Conservation (phyloP, 1,140 invertebrate species). For the Drosophila chauvacae region DNA sequence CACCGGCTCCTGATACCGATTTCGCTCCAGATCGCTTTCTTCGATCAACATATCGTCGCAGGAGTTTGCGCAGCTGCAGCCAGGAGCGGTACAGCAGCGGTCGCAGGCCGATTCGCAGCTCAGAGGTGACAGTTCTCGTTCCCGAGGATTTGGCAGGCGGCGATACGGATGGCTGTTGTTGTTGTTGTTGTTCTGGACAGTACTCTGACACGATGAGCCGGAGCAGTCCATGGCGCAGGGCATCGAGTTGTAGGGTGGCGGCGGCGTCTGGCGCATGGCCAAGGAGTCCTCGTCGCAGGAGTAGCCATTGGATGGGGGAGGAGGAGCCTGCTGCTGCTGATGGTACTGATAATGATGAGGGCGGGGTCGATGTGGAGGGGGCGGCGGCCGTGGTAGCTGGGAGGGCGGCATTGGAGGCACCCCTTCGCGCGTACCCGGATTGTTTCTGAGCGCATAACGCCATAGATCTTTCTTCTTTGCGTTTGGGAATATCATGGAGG, state of each 20-base stretch:
- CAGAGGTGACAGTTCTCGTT: slow-evolving; percentile 9
- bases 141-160: slow-evolving; percentile 42
- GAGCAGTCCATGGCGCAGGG: slow-evolving; percentile 67
- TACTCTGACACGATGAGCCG: slow-evolving; percentile 41
- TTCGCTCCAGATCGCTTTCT: slow-evolving; percentile 43
- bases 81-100: slow-evolving; percentile 57
- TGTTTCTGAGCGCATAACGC: slow-evolving; percentile 83
- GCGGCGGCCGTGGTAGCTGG: slow-evolving; percentile 75
- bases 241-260: slow-evolving; percentile 66
- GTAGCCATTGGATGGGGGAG: slow-evolving; percentile 21
- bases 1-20: slow-evolving; percentile 11
- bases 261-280: slow-evolving; percentile 58
- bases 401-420: slow-evolving; percentile 46
- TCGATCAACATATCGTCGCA: slow-evolving; percentile 67
- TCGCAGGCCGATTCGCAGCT: slow-evolving; percentile 53
- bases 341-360: slow-evolving; percentile 39
- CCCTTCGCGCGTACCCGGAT: slow-evolving; percentile 80
- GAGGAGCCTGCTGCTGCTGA: background rate
- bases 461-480: slow-evolving; percentile 83
- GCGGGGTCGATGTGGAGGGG: slow-evolving; percentile 75
- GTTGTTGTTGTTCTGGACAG: slow-evolving; percentile 26
- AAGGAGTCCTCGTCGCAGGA: slow-evolving; percentile 47
- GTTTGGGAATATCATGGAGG: slow-evolving; percentile 84
- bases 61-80: slow-evolving; percentile 72
- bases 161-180: slow-evolving; percentile 44